Conservation (phyloP, 2,888 invertebrate genomes). For the Noctua comes region DNA sequence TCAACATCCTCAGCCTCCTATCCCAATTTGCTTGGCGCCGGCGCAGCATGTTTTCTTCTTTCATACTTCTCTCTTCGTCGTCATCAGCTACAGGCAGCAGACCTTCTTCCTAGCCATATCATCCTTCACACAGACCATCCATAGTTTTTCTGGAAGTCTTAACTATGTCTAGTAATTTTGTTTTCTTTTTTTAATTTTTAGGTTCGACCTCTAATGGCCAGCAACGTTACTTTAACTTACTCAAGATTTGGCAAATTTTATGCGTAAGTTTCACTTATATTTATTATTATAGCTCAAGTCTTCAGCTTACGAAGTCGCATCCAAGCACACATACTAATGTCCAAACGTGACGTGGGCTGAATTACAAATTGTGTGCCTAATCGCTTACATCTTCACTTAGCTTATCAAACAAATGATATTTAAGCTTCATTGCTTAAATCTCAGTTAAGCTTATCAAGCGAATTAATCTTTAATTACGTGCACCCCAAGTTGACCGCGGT, state of each 20-base stretch:
- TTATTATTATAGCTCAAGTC: conserved; percentile 35
- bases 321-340: conserved; percentile 60
- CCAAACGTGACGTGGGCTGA: conserved; percentile 62
- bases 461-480: conserved; percentile 61
- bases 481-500: conserved; percentile 46
- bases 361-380: conserved; percentile 62
- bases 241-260: neutral
- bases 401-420: conserved; percentile 61
- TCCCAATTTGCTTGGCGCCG: neutral
- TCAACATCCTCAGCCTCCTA: neutral
- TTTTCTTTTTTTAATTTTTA: neutral
- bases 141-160: neutral
- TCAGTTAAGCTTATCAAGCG: conserved; percentile 44
- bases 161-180: neutral
- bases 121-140: neutral
- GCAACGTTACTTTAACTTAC: neutral
- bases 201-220: neutral
- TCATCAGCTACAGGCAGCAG: neutral
- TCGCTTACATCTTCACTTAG: conserved; percentile 55
- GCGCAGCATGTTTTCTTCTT: neutral
- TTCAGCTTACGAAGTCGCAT: conserved; percentile 22
- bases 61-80: neutral
- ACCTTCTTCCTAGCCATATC: neutral
- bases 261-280: neutral
- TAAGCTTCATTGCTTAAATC: conserved; percentile 50